Evolutionary conservation across 23 tunicate species (phyloP).

Genomic region (Trididemnum clinides): DNA sequence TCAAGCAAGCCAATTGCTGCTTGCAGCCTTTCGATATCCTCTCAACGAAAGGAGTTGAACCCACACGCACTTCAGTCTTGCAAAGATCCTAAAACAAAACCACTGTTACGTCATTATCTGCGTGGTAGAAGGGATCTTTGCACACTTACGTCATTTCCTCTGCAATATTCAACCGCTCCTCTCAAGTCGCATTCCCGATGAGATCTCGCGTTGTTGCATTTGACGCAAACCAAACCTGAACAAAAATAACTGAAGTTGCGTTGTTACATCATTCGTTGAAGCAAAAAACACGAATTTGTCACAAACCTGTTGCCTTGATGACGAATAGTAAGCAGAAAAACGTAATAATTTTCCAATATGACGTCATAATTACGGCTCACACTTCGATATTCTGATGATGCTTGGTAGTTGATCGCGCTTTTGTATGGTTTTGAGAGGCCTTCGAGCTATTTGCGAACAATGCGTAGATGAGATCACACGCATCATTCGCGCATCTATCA

Average conservation of each 20-base stretch:
- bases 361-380: no score
- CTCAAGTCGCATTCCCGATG: background rate
- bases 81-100: background rate
- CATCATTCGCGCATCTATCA: no score
- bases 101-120: no score
- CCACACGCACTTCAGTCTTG: background rate
- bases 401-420: no score
- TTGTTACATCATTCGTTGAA: no score
- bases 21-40: background rate
- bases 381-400: no score
- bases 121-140: no score
- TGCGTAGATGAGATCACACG: no score
- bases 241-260: no score
- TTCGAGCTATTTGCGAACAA: no score
- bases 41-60: background rate
- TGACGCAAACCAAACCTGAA: background rate
- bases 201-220: background rate
- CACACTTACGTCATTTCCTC: background rate
- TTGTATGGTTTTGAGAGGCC: no score
- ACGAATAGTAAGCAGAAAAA: background rate
- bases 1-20: background rate
- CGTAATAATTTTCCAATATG: no score
- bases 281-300: background rate
- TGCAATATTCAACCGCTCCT: background rate
- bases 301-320: background rate